Evolutionary conservation across 2,888 invertebrate species (phyloP), one percentile per base, ranked within the genome.

Genomic region (Nudaria mundana): DNA sequence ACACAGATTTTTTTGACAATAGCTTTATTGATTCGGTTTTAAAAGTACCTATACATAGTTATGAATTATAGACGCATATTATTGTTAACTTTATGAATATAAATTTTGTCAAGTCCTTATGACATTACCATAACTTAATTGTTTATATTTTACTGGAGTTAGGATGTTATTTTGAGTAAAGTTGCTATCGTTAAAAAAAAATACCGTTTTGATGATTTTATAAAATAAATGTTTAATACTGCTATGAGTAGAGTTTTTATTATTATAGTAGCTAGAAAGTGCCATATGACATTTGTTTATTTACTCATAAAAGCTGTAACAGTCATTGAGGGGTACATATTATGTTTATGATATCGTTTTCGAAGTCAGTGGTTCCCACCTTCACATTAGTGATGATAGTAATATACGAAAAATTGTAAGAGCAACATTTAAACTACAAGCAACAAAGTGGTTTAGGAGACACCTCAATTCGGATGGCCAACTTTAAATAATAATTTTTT

Each of bases 1-100:
- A 56, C 49, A 63, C 63, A 62, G 67, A 59, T 69, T 69, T 69
- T 54, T 48, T 46, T 37, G 34, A 35, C 40, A 56, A 62, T 64
- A 64, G 63, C 51, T 63, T 58, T 63, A 68, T 63, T 67, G 66
- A 69, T 66, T 67, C 56, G 50, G 53, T 48, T 56, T 55, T 62
- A 63, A 53, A 58, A 55, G 56, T 38, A 54, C n/a, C n/a, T n/a
- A n/a, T n/a, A n/a, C n/a, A n/a, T n/a, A n/a, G n/a, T n/a, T n/a
- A n/a, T n/a, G n/a, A n/a, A n/a, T n/a, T n/a, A 40, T 53, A 32
- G 51, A 47, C 46, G 36, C 52, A 49, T 61, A 60, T 59, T 61
- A 58, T 60, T 55, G 57, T 51, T n/a, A n/a, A n/a, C n/a, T n/a
- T n/a, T n/a, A n/a, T n/a, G n/a, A n/a, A n/a, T n/a, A n/a, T n/a